These are phyloP conservation scores for Chesias legatella DNA, from an alignment of 2,888 invertebrate genomes.

Conservation along the genomic window DNA sequence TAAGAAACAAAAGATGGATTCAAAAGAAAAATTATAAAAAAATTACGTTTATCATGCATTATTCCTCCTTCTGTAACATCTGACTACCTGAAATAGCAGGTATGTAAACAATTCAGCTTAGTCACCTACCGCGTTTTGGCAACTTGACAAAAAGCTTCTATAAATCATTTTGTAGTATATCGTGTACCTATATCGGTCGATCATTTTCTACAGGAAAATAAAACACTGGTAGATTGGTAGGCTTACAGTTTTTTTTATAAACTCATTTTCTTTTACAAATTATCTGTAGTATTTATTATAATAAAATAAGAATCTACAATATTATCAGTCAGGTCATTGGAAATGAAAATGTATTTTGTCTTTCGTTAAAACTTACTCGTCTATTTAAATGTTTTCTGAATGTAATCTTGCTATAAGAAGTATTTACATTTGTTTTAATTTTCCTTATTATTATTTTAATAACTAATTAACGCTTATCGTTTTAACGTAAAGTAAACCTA, in stretches of 20 bases:
- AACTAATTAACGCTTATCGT: conserved; percentile 23
- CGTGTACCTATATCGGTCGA: neutral
- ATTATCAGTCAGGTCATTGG: conserved; percentile 21
- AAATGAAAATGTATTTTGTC: too few relatives aligned
- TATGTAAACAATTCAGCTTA: conserved; percentile 44
- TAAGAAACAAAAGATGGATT: too few relatives aligned
- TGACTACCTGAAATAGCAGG: conserved; percentile 56
- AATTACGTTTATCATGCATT: too few relatives aligned
- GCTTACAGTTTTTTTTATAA: too few relatives aligned
- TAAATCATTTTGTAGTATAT: conserved; percentile 3
- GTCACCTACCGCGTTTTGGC: conserved; percentile 43
- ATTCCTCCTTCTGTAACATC: too few relatives aligned
- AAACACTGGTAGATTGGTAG: too few relatives aligned
- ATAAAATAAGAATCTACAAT: conserved; percentile 11
- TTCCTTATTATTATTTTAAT: conserved; percentile 6
- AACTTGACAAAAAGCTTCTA: conserved; percentile 35
- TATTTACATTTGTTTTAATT: conserved; percentile 7
- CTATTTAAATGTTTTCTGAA: too few relatives aligned
- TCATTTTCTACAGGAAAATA: neutral
- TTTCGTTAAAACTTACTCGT: too few relatives aligned
- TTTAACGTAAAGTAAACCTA: neutral
- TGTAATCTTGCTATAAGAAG: too few relatives aligned
- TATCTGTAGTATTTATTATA: conserved; percentile 6
- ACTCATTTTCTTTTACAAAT: conserved; percentile 18
- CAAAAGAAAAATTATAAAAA: too few relatives aligned